Evolutionary conservation across 2,888 invertebrate species (phyloP), one percentile per base, ranked within the genome.

Genomic region (Mythimna albipuncta): DNA sequence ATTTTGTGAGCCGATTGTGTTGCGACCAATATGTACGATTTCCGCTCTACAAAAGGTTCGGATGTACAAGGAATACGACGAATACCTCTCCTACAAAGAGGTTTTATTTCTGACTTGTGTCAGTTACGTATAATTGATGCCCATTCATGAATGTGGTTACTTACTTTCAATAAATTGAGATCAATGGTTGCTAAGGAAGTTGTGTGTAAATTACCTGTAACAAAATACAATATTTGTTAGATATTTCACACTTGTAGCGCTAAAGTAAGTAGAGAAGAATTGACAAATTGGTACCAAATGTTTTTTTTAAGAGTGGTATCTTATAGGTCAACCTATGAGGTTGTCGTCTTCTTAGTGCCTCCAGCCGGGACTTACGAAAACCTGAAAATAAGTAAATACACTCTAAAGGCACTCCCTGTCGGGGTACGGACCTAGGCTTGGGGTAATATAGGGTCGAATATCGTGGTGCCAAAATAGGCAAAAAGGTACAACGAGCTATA

Each of bases 1-100:
- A 94, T 94, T 94, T 93, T 92, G 91, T 91, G 82, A 89, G 89
- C 88, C 93, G 91, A 94, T 94, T 94, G 94, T 95, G 88, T 90
- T 89, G 79, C 88, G 90, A 89, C 93, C 92, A 93, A 93, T 93
- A 93, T 88, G 85, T 85, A 80, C 90, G 90, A 94, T 95, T 94
- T 96, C 96, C 96, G 95, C 86, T 93, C 89, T 85, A 89, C 89
- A 92, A 94, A 92, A 91, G 87, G 89, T 89, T 91, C 88, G 90
- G 90, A 91, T 90, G 89, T 90, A 88, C 86, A 89, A 87, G 85
- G 87, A 90, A 91, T 91, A 89, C 90, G 91, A 91, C 82, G 90
- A 92, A 87, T 90, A 87, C 88, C 88, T 91, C 89, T 85, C 83
- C 86, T 83, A 89, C 87, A 91, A 89, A 88, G 87, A 79, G 77